Evolutionary conservation across 2,797 vertebrate genomes (phyloP), one percentile per base, ranked within the genome.

Genomic region (Corythornis leucogaster): DNA sequence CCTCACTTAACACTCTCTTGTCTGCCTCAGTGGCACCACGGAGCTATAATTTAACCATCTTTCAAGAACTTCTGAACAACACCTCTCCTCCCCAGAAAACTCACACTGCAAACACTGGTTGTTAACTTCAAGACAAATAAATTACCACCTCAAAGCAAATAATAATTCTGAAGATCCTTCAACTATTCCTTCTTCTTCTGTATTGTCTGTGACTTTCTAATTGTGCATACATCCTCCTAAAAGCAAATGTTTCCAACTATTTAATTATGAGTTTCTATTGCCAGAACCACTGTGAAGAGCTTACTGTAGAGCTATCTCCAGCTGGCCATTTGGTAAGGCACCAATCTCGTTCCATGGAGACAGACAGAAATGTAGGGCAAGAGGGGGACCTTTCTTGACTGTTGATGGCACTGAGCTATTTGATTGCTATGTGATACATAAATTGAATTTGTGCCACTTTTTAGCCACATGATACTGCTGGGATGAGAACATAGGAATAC

Each of bases 401-500:
- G 25, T 18, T 24, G 8, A 8, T 54, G 54, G 5, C 42, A 40
- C 38, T 51, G 43, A 58, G 25, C 10, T 88, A 2, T 38, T 25
- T 83, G n/a, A 6, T 75, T 66, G 12, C 8, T 20, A 10, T 20
- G 35, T 50, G 18, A 61, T 3, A 8, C 17, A 12, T 12, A 17
- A 3, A 26, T 8, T 76, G 33, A 79, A 24, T 67, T 64, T 71
- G 18, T 64, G 38, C 19, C 25, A 66, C 81, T 80, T 95, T 93
- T 93, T 91, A 78, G 84, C 55, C 55, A 58, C 33, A 50, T 45
- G 48, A 63, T 82, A 66, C 75, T 77, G n/a, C 18, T 66, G 94
- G 80, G 80, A 82, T 68, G 57, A 76, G 74, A 69, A 85, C 24
- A 24, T 85, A 95, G 96, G 96, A 94, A 93, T 70, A 45, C 43